A percentile compares a stretch with the other conserved stretches of the same genome.
phyloP scores from a whole-genome alignment of 2,888 invertebrate genomes.

The Galerucella nymphaeae region DNA sequence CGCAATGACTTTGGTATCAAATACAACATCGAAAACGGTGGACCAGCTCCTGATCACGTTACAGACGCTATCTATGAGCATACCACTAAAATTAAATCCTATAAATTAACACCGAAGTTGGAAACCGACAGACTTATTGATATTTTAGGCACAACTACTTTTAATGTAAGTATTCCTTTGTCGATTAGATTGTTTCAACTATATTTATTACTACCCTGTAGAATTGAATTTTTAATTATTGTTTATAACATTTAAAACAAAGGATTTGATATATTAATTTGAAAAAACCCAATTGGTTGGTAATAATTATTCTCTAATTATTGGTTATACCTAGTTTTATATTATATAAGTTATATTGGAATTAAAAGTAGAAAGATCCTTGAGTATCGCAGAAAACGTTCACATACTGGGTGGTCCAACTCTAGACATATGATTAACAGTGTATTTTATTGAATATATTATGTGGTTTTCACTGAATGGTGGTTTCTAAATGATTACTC shows the following conservation, averaged over 20 bases:
- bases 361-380: not conserved
- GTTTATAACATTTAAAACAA: too few relatives aligned
- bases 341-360: not conserved
- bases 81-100: slow-evolving; percentile 81
- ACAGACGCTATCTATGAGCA: slow-evolving; percentile 90
- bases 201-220: too few relatives aligned
- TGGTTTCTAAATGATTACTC: too few relatives aligned
- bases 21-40: slow-evolving; percentile 97
- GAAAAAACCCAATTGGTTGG: not conserved
- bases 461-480: too few relatives aligned
- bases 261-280: too few relatives aligned
- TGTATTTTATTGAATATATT: too few relatives aligned
- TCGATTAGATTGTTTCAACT: too few relatives aligned
- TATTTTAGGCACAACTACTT: slow-evolving; percentile 75
- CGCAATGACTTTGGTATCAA: slow-evolving; percentile 99
- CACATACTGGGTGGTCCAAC: too few relatives aligned
- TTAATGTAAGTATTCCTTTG: slow-evolving; percentile 67
- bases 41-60: slow-evolving; percentile 92
- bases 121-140: slow-evolving; percentile 75
- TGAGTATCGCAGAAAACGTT: not conserved
- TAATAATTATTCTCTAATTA: not conserved
- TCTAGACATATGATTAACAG: too few relatives aligned
- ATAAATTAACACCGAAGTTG: slow-evolving; percentile 83
- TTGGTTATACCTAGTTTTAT: not conserved
- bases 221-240: too few relatives aligned